Evolutionary conservation across 2,797 vertebrate species (phyloP), one percentile per base, ranked within the genome.

Genomic region (Ctenopoma kingsleyae): DNA sequence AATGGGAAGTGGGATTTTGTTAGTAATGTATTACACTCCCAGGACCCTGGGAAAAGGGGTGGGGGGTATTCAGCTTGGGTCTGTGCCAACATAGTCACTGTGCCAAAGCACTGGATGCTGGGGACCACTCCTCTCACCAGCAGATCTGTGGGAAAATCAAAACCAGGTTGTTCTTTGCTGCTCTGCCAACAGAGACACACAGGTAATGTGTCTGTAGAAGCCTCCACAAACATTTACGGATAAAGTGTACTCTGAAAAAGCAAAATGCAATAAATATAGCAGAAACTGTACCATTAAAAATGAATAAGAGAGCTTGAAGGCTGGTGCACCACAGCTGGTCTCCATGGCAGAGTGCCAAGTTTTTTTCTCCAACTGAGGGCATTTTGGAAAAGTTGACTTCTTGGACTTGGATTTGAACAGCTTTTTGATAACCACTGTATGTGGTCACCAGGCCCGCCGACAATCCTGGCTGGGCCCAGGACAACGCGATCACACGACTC

Each of bases 1-100:
- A 90, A 92, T 93, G 92, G 92, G 93, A 95, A 95, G 90, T 91
- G 85, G 91, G 89, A 90, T 93, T 93, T 81, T 92, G 88, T 91
- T 84, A 75, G 92, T 91, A 89, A 91, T 92, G 91, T 90, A 91
- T 91, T 89, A 88, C 82, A 87, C 88, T 90, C 87, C 76, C 87
- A 90, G 81, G 86, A 66, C 84, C 92, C 85, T 93, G 93, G 93
- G 92, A 92, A 93, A 91, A 78, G 66, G 80, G 83, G 81, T 78
- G 84, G 82, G 76, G 85, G 82, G 87, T 68, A 83, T 62, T 81
- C 71, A 47, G 74, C 63, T 89, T 92, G 91, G 84, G 75, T 20
- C 68, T 4, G 69, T 92, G 93, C 91, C 91, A 90, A 89, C 90
- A 90, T 91, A 91, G 90, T 89, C 91, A 88, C 75, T 63, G 89